Base-by-base conservation (phyloP, 2,888 invertebrate species). In the Apodemia zela region DNA sequence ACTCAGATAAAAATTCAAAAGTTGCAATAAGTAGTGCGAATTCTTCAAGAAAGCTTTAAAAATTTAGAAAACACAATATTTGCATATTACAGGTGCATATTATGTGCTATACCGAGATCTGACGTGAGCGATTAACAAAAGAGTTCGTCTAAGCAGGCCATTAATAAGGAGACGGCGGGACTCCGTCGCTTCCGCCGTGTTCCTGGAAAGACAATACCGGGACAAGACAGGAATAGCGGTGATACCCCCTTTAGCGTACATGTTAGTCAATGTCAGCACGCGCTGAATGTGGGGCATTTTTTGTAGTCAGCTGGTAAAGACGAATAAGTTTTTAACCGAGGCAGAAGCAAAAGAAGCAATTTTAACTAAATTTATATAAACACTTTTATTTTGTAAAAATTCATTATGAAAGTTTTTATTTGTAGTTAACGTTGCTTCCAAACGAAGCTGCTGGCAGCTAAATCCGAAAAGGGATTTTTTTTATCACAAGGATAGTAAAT, bases 111-210 rank as follows among this genome's bases (percentile, higher is more conserved):
- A 51, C 18, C 13, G 84, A 84, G 83, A 81, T 81, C 81, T 83
- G 85, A 86, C 85, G 88, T 85, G 88, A 84, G 84, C 80, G 79
- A 83, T 84, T 85, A 86, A 89, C 89, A 87, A 90, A 89, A 87
- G 85, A 85, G 85, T 82, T 79, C 81, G 85, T 85, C 85, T 89
- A 90, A 90, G 88, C 89, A 89, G 88, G 85, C 81, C 89, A 90
- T 90, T 89, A 89, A 89, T 89, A 90, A 88, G 87, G 88, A 86
- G 87, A 82, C 84, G 87, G 86, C 80, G 82, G 80, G 79, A 78
- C 84, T 74, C 76, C 82, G 84, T 84, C 83, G 84, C 89, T 87
- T 89, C 89, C 89, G 89, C 78, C 75, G 85, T 81, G 78, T 90
- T 90, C 89, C 85, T 74, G 84, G 89, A 90, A 89, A 78, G 76